Percentiles rank a stretch among this genome's conserved stretches.
phyloP scores from a whole-genome alignment of 1,140 invertebrate species.

The Drosophila dunni region DNA sequence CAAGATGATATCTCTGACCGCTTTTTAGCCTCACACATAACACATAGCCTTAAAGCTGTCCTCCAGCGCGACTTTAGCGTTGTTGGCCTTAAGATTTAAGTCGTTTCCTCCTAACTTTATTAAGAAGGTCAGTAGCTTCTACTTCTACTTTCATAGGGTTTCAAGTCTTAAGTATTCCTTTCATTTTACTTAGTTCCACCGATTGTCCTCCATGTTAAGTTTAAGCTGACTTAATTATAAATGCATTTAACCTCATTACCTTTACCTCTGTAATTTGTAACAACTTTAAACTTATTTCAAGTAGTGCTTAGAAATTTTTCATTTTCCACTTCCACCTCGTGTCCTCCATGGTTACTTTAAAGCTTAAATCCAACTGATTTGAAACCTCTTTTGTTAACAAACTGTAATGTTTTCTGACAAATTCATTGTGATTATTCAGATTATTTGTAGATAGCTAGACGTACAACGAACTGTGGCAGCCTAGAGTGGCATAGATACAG shows the following conservation, averaged over 20 bases:
- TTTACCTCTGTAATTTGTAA: no score
- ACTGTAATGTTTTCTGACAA: background rate
- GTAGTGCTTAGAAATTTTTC: no score
- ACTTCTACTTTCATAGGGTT: no score
- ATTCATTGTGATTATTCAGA: constrained; percentile 8
- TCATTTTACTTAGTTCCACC: no score
- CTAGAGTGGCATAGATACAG: constrained; percentile 29
- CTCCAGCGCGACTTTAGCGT: no score
- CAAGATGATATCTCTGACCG: background rate
- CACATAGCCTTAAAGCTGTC: background rate
- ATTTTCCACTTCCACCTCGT: no score
- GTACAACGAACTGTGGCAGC: constrained; percentile 9
- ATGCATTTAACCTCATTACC: background rate
- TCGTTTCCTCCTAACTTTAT: no score
- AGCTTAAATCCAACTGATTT: background rate
- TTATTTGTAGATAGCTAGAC: constrained; percentile 23
- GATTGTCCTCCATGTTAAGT: background rate
- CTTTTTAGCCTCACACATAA: background rate
- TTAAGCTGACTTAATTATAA: background rate
- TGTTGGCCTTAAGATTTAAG: background rate
- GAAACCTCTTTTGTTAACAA: background rate
- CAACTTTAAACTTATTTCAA: no score
- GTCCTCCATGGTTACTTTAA: background rate
- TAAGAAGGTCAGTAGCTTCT: no score
- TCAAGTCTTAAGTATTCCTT: no score